Percentiles rank a stretch among this genome's conserved stretches.
phyloP scores from a whole-genome alignment of 2,113 vertebrate genomes.

The Elachura formosa region DNA sequence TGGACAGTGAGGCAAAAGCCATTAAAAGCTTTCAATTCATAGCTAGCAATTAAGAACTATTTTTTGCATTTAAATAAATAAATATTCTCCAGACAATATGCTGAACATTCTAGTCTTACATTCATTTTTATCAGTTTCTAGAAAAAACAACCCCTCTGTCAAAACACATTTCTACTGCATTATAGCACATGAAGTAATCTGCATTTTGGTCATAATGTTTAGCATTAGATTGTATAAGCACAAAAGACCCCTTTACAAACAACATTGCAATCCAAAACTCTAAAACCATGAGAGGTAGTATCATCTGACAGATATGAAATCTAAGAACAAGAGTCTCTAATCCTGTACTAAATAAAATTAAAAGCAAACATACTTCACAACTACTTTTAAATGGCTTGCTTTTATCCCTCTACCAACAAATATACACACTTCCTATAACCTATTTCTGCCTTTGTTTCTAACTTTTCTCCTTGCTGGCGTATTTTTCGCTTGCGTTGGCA shows the following conservation, averaged over 20 bases:
- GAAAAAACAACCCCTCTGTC: not conserved
- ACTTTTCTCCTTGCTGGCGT: constrained; percentile 7
- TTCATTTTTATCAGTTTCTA: not conserved
- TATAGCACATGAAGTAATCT: not conserved
- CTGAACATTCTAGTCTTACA: not conserved
- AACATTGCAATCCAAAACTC: not conserved
- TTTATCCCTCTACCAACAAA: not conserved
- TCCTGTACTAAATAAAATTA: not conserved
- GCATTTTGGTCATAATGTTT: not conserved
- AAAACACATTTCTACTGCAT: not conserved
- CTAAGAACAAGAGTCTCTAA: not conserved
- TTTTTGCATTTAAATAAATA: not conserved
- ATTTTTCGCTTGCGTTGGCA: constrained; percentile 64
- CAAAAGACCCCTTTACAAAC: not conserved
- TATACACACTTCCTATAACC: not conserved
- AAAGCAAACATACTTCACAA: not conserved
- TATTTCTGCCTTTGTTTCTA: constrained; percentile 1
- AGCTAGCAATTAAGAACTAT: not conserved
- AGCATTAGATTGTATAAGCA: not conserved
- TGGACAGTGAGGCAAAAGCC: not conserved
- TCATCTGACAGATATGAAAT: not conserved
- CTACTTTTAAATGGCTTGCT: not conserved
- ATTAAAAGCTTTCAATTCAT: not conserved
- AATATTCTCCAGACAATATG: not conserved
- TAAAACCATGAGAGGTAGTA: not conserved